Evolutionary conservation across 2,113 vertebrate species (phyloP).

Genomic region (Hippocampus zosterae): DNA sequence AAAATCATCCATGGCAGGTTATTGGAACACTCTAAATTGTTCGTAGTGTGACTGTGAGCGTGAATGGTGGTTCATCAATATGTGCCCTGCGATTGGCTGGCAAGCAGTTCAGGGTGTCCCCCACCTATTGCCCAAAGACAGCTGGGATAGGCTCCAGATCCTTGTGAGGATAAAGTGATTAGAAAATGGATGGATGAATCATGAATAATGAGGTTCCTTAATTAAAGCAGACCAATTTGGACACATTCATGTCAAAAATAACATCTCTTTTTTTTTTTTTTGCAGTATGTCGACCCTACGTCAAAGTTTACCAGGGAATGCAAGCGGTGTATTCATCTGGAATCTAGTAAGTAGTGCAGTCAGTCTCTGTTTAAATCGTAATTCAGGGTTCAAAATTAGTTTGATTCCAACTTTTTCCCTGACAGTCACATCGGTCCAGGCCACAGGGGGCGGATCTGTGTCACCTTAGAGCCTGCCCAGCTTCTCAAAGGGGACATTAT

Average conservation of each 20-base stretch:
- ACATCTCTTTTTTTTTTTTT: conserved; percentile 16
- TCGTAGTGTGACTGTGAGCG: too few relatives aligned
- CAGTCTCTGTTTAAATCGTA: not conserved
- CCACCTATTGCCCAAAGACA: too few relatives aligned
- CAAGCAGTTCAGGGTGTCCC: too few relatives aligned
- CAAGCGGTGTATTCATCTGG: conserved; percentile 90
- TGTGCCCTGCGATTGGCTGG: too few relatives aligned
- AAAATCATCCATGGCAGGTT: too few relatives aligned
- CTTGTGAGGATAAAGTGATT: too few relatives aligned
- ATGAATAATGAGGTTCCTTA: too few relatives aligned
- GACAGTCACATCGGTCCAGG: conserved; percentile 78
- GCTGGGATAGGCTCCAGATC: too few relatives aligned
- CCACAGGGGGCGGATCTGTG: conserved; percentile 78
- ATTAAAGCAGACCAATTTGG: not conserved
- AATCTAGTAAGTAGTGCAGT: conserved; percentile 82
- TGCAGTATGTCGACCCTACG: conserved; percentile 83
- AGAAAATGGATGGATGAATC: too few relatives aligned
- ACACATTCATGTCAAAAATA: not conserved
- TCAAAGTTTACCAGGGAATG: conserved; percentile 95
- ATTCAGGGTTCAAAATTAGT: not conserved
- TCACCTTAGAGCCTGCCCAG: conserved; percentile 86
- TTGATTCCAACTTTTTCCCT: not conserved
- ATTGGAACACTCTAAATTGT: too few relatives aligned
- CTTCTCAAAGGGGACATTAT: conserved; percentile 94
- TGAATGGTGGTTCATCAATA: too few relatives aligned